A percentile compares a stretch with the other conserved stretches of the same genome.
These are phyloP conservation scores for Caenorhabditis sp. DNA, from an alignment of 2,888 invertebrate genomes.

Conservation along the genomic window DNA sequence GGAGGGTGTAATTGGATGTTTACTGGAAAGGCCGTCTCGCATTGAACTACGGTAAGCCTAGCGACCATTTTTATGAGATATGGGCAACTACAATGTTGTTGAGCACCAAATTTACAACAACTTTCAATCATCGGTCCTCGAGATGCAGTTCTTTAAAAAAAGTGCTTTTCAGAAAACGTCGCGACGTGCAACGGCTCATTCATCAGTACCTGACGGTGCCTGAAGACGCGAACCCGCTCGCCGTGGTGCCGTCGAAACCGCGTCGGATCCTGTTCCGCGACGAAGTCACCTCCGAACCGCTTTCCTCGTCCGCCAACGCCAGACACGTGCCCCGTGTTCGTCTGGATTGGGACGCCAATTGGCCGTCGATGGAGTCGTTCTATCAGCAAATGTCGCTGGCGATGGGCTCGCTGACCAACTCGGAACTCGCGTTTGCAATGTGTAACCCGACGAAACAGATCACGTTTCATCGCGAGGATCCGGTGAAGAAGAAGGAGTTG, in stretches of 20 bases:
- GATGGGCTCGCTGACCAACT: slow-evolving; percentile 17
- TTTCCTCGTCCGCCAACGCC: background rate
- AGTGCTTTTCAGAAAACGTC: slow-evolving; percentile 32
- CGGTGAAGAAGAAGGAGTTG: slow-evolving; percentile 9
- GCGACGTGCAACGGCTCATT: slow-evolving; percentile 20
- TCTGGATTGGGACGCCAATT: slow-evolving; percentile 10
- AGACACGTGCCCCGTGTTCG: background rate
- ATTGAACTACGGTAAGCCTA: too few relatives aligned
- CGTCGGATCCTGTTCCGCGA: slow-evolving; percentile 7
- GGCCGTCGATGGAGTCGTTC: slow-evolving; percentile 19
- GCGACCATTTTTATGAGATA: too few relatives aligned
- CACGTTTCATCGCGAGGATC: slow-evolving; percentile 2
- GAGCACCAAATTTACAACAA: background rate
- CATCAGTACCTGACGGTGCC: slow-evolving; percentile 10
- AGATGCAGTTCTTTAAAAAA: too few relatives aligned
- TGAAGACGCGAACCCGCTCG: background rate
- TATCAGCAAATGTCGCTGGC: slow-evolving; percentile 15
- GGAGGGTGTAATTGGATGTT: too few relatives aligned
- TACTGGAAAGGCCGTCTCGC: too few relatives aligned
- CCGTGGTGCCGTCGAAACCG: background rate
- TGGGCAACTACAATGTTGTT: too few relatives aligned
- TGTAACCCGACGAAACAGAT: slow-evolving; percentile 15
- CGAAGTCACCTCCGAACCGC: slow-evolving; percentile 1
- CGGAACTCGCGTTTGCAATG: slow-evolving; percentile 5
- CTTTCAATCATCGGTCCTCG: background rate